A percentile compares a stretch with the other conserved stretches of the same genome.
phyloP scores from a whole-genome alignment of 1,140 invertebrate genomes.

The Drosophila auraria region DNA sequence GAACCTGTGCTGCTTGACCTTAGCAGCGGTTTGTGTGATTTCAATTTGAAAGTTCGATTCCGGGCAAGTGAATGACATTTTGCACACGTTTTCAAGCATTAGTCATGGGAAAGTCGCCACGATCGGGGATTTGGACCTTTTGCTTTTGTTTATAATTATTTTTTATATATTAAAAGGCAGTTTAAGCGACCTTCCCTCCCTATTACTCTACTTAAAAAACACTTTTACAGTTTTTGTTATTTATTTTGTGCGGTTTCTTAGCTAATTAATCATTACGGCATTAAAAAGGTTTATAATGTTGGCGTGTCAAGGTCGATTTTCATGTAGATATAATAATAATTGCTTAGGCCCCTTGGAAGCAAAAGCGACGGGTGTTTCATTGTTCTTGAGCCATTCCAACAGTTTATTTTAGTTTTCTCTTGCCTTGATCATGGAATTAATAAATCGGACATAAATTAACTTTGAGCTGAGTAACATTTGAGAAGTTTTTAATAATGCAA shows the following conservation, averaged over 20 bases:
- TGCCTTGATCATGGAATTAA: slow-evolving; percentile 7
- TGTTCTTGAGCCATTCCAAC: slow-evolving; percentile 45
- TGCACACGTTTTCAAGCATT: slow-evolving; percentile 24
- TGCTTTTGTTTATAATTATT: not conserved
- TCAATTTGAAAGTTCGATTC: slow-evolving; percentile 70
- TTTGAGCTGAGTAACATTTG: not conserved
- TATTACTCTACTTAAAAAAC: slow-evolving; percentile 10
- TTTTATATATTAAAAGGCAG: slow-evolving; percentile 3
- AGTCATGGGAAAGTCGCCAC: slow-evolving; percentile 58
- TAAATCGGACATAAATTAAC: not conserved
- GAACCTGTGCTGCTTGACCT: slow-evolving; percentile 54
- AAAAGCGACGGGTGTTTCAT: slow-evolving; percentile 24
- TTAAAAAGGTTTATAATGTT: slow-evolving; percentile 43
- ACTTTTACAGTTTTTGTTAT: slow-evolving; percentile 42
- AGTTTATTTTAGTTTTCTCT: slow-evolving; percentile 8
- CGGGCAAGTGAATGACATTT: slow-evolving; percentile 62
- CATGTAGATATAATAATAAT: slow-evolving; percentile 27
- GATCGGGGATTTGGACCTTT: slow-evolving; percentile 25
- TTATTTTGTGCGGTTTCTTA: slow-evolving; percentile 2
- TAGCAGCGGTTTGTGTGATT: slow-evolving; percentile 5
- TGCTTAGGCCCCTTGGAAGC: slow-evolving; percentile 17
- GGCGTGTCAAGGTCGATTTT: slow-evolving; percentile 48
- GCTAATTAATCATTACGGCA: slow-evolving; percentile 45
- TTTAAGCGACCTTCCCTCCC: slow-evolving; percentile 62
- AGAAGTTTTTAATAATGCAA: not conserved